Base-by-base conservation (phyloP, 2,888 invertebrate species). In the Amphipyra tragopoginis region DNA sequence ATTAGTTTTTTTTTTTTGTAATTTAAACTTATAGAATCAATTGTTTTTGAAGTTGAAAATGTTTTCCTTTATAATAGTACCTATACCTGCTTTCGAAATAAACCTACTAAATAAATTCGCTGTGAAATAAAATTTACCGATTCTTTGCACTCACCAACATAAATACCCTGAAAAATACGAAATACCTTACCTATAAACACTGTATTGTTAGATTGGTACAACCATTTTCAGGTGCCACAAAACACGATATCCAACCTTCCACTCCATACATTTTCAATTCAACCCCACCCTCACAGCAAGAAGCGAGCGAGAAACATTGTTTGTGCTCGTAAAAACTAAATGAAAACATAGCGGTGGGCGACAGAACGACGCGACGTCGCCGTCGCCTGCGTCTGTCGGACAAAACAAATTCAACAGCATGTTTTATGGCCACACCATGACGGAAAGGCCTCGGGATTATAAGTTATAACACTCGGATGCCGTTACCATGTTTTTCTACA, bases 291-390 rank as follows among this genome's bases (percentile, higher is more conserved):
- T 72, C 72, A 58, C 60, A 77, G 75, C 78, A 57, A 77, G 78
- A 69, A 80, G 71, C 71, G 70, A 72, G 59, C 69, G 65, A 77
- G 74, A 81, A 21, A 82, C 82, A 81, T 83, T 80, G 83, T 82
- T 86, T 84, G 83, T 63, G 81, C 74, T 87, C 89, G 89, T 90
- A 90, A 89, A 89, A 87, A 83, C 79, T 81, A 85, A 86, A 89
- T 88, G 87, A 87, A 90, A 87, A 85, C 82, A 80, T 68, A 66
- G 65, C 66, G 56, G 21, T 73, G 74, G 74, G 78, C 76, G 72
- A 65, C 64, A 70, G 63, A 66, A 62, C 82, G 79, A 70, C 77
- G 75, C 67, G 69, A 66, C 66, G 74, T 66, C 81, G 81, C 75
- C 81, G 68, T 43, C 66, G 59, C 52, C 59, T 61, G 49, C 67